Evolutionary conservation across 2,113 vertebrate species (phyloP), one percentile per base, ranked within the genome.

Genomic region (Rostratula benghalensis): DNA sequence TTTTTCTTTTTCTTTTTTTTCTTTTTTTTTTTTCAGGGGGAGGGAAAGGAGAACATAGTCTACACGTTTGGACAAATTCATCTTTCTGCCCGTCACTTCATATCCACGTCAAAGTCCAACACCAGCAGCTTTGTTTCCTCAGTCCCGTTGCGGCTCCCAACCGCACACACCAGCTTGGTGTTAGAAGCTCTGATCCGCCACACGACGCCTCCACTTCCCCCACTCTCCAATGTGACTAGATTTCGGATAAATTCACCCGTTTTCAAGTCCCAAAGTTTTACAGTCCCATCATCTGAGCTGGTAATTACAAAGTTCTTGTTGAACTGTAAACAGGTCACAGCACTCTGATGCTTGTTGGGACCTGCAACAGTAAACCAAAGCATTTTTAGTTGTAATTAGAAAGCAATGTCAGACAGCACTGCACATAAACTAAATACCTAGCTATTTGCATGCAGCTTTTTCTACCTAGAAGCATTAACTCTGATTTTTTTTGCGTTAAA

Each of bases 281-380:
- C 99, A 84, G 99, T 99, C 97, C 99, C 99, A 89, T 99, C 99
- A 94, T 99, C 99, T 91, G 99, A 99, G 98, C 99, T 99, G 98
- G 99, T 99, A 98, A 99, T 99, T 96, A 99, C 99, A 98, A 99
- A 99, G 98, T 99, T 99, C 99, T 99, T 99, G 98, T 99, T 99
- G 98, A 99, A 99, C 98, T 99, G 99, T 98, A 99, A 99, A 98
- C 99, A 99, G 96, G 99, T 99, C 97, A 99, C 99, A 95, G 99
- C 99, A 93, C 99, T 99, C 98, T 99, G 99, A 98, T 99, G 99
- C 98, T 99, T 99, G 98, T 99, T 99, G 95, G 99, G 99, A 98
- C 99, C 99, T 99, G 76, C 12, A 97, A 68, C 11, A 97, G 73
- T 64, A 95, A 88, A 95, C 61, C 94, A 97, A 79, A 97, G 35